A percentile compares a stretch with the other conserved stretches of the same genome.
These are phyloP conservation scores for Microtus pennsylvanicus DNA, from an alignment of 2,113 vertebrate genomes.

Conservation along the genomic window DNA sequence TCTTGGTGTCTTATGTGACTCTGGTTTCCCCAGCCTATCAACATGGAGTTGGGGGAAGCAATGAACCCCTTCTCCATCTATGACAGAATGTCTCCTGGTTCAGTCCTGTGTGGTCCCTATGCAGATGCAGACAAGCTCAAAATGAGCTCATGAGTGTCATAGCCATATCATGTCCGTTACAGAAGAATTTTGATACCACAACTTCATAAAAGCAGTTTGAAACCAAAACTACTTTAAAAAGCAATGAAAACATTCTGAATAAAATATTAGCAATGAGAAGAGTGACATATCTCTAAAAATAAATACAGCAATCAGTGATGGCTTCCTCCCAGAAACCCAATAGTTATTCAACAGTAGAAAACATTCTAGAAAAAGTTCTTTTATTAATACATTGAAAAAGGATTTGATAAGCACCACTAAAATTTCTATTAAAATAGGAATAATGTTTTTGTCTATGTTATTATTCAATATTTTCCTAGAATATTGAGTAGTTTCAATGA, in stretches of 20 bases:
- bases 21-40: not conserved
- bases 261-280: not conserved
- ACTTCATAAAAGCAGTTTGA: not conserved
- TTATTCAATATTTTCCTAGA: not conserved
- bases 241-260: not conserved
- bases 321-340: not conserved
- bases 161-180: not conserved
- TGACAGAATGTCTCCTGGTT: not conserved
- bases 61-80: not conserved
- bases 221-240: conserved; percentile 17
- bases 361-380: not conserved
- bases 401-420: conserved; percentile 40
- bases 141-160: not conserved
- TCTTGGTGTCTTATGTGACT: not conserved
- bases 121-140: not conserved
- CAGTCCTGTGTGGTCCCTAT: not conserved
- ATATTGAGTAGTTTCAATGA: conserved; percentile 11
- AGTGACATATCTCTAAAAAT: not conserved
- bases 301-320: not conserved
- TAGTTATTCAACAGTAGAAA: conserved; percentile 11
- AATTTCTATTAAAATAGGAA: not conserved
- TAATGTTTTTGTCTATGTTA: not conserved
- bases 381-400: conserved; percentile 2
- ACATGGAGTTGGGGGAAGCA: not conserved
- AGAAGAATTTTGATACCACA: not conserved